Percentiles rank a stretch among this genome's conserved stretches.
These are phyloP conservation scores for Microtus obscurus DNA, from an alignment of 2,797 vertebrate species.

Conservation along the genomic window DNA sequence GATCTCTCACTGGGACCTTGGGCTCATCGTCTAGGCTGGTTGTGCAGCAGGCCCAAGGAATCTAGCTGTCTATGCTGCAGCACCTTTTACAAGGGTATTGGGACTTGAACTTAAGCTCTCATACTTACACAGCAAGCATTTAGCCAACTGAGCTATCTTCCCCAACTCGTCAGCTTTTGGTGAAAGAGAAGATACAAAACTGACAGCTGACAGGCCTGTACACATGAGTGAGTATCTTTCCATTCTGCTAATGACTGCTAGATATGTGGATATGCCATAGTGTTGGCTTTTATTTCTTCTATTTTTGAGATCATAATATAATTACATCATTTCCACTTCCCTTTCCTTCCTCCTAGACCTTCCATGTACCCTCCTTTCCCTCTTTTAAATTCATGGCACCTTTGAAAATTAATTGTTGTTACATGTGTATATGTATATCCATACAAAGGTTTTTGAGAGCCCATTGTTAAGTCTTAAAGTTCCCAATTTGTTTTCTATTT, in stretches of 20 bases:
- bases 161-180: neutral
- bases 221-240: neutral
- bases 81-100: too few relatives aligned
- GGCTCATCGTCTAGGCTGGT: neutral
- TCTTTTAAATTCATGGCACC: neutral
- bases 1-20: neutral
- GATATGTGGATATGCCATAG: neutral
- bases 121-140: neutral
- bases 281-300: neutral
- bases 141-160: too few relatives aligned
- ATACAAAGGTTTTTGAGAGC: neutral
- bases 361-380: neutral
- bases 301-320: neutral
- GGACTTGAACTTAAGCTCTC: neutral
- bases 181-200: neutral
- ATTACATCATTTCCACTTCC: neutral
- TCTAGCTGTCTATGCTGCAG: neutral
- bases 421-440: neutral
- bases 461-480: constrained; percentile 31
- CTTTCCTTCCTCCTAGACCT: neutral
- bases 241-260: constrained; percentile 25
- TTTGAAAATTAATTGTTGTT: neutral
- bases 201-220: neutral
- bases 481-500: constrained; percentile 25
- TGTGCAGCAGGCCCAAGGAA: neutral